Conservation (phyloP, 2,888 invertebrate species). For the Phrixothrix hirtus region DNA sequence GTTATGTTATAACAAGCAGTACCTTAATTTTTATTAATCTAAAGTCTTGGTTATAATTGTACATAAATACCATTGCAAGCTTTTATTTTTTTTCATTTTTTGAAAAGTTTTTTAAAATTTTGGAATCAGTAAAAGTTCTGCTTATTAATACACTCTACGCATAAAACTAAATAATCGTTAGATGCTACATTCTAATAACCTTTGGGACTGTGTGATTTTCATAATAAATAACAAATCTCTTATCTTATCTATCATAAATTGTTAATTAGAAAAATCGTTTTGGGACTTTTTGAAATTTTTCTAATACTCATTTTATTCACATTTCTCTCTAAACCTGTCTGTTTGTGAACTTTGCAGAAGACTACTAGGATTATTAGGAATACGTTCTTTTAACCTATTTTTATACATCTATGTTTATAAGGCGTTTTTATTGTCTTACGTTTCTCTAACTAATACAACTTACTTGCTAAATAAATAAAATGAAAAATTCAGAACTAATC, state of each 20-base stretch:
- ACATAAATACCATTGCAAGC: not conserved
- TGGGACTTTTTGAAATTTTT: not conserved
- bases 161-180: not conserved
- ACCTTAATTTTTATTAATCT: not conserved
- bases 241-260: no score
- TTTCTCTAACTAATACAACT: slow-evolving; percentile 42
- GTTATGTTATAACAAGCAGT: not conserved
- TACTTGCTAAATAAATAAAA: slow-evolving; percentile 4
- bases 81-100: not conserved
- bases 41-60: not conserved
- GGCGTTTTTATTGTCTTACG: slow-evolving; percentile 51
- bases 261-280: not conserved
- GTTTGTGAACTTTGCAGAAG: slow-evolving; percentile 1
- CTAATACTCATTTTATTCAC: not conserved
- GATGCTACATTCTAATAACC: not conserved
- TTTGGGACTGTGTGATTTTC: not conserved
- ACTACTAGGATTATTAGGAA: slow-evolving; percentile 9
- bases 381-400: slow-evolving; percentile 14
- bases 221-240: not conserved
- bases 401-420: slow-evolving; percentile 37
- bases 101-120: no score
- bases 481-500: no score
- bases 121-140: no score
- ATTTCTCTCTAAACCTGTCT: not conserved
- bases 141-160: not conserved